Evolutionary conservation across 2,888 invertebrate genomes (phyloP).

Genomic region (Rugalucina vietnamica): DNA sequence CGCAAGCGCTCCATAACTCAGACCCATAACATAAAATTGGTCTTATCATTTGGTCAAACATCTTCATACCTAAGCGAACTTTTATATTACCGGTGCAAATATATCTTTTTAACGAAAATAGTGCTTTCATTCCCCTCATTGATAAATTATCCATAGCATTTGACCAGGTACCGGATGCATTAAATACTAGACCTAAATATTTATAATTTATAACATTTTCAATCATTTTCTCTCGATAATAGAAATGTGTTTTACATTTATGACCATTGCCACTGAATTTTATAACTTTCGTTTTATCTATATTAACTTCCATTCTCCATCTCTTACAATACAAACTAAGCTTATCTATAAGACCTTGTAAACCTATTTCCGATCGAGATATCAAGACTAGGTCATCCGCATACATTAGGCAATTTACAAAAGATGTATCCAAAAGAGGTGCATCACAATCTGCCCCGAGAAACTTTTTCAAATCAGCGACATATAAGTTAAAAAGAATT

Average conservation of each 20-base stretch:
- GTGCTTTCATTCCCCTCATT: not conserved
- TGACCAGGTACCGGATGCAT: not conserved
- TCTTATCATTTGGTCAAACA: not conserved
- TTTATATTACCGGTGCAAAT: not conserved
- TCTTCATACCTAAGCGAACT: not conserved
- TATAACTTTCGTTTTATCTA: not conserved
- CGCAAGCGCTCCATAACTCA: not conserved
- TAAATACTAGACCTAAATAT: not conserved
- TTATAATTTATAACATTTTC: not conserved
- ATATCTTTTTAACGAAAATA: not conserved
- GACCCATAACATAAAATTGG: not conserved
- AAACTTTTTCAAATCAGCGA: too few species aligned
- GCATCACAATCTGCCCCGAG: too few species aligned
- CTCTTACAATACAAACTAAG: not conserved
- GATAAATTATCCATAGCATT: not conserved
- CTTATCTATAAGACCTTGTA: constrained; percentile 7
- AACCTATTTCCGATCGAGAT: not conserved
- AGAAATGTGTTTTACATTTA: not conserved
- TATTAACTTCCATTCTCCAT: not conserved
- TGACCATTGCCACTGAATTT: not conserved
- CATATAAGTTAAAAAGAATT: too few species aligned
- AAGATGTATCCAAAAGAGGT: too few species aligned
- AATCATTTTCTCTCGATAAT: not conserved
- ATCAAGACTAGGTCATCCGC: constrained; percentile 3
- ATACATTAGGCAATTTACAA: constrained; percentile 23